Evolutionary conservation across 92 coral and sea anemone genomes (phyloP).

Genomic region (Scolanthus callimorphus): DNA sequence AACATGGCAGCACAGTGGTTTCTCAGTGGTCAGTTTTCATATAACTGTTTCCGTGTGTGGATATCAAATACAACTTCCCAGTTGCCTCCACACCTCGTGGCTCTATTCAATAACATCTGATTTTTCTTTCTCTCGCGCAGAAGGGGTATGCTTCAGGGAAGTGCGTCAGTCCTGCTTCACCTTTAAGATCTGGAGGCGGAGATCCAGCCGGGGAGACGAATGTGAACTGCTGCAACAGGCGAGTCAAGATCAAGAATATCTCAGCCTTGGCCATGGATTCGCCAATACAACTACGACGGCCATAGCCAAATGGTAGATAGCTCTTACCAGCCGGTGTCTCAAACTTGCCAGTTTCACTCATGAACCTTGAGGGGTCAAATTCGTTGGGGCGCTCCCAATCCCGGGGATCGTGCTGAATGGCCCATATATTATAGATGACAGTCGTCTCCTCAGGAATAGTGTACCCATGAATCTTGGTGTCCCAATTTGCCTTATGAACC

Average conservation of each 20-base stretch:
- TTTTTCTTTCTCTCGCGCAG: too few relatives aligned
- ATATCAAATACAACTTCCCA: too few relatives aligned
- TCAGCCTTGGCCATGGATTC: conserved; percentile 66
- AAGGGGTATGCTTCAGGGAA: too few relatives aligned
- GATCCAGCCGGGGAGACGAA: conserved; percentile 39
- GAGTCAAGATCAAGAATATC: conserved; percentile 51
- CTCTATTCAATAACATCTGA: too few relatives aligned
- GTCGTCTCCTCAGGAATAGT: conserved; percentile 52
- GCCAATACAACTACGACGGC: conserved; percentile 74
- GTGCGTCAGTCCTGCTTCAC: too few relatives aligned
- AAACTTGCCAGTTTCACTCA: conserved; percentile 45
- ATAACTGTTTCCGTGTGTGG: too few relatives aligned
- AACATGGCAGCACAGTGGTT: too few relatives aligned
- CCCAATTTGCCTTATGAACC: conserved; percentile 33
- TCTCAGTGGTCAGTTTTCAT: too few relatives aligned
- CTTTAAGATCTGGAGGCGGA: conserved; percentile 62
- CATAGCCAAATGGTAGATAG: conserved; percentile 69
- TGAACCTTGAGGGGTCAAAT: conserved; percentile 68
- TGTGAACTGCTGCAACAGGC: conserved; percentile 59
- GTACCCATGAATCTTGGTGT: conserved; percentile 31
- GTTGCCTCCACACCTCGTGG: too few relatives aligned
- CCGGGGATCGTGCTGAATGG: conserved; percentile 57
- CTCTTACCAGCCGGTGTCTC: conserved; percentile 47
- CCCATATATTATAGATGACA: conserved; percentile 62
- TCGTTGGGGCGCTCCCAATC: conserved; percentile 60